phyloP scores from a whole-genome alignment of 2,888 invertebrate genomes.

The Lissonota sp. region DNA sequence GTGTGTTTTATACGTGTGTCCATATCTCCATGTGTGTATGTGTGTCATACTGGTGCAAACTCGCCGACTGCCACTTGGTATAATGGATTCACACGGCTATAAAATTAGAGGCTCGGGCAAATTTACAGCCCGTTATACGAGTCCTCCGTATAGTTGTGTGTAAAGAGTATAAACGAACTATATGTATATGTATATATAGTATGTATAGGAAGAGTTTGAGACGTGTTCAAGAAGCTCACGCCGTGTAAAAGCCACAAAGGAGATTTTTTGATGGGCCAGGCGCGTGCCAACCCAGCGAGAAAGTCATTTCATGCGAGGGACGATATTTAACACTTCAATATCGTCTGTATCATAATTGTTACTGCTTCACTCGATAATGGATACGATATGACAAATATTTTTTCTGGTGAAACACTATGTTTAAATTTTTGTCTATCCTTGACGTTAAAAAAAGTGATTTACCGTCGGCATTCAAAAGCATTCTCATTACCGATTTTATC shows the following conservation, averaged over 20 bases:
- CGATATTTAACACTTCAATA: constrained; percentile 49
- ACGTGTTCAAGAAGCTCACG: constrained; percentile 24
- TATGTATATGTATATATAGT: constrained; percentile 9
- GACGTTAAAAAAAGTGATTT: no score
- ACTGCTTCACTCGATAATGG: constrained; percentile 23
- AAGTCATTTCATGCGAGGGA: constrained; percentile 55
- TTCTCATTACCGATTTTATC: no score
- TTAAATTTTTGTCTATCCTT: no score
- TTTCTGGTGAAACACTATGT: no score
- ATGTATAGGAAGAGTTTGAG: constrained; percentile 37
- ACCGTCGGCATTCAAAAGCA: no score
- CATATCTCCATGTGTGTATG: constrained; percentile 43
- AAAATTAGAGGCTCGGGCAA: constrained; percentile 83
- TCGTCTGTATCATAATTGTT: neutral
- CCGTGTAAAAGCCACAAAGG: constrained; percentile 53
- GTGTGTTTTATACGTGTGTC: constrained; percentile 2
- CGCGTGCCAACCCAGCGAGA: constrained; percentile 63
- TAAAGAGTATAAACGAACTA: constrained; percentile 53
- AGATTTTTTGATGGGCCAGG: constrained; percentile 63
- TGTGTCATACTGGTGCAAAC: constrained; percentile 71
- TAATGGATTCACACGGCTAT: constrained; percentile 81
- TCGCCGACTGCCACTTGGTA: constrained; percentile 77
- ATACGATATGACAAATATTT: neutral
- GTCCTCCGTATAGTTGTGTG: constrained; percentile 26
- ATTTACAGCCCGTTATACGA: constrained; percentile 74